phyloP scores from a whole-genome alignment of 2,113 vertebrate species.

The Brachionichthys hirsutus region DNA sequence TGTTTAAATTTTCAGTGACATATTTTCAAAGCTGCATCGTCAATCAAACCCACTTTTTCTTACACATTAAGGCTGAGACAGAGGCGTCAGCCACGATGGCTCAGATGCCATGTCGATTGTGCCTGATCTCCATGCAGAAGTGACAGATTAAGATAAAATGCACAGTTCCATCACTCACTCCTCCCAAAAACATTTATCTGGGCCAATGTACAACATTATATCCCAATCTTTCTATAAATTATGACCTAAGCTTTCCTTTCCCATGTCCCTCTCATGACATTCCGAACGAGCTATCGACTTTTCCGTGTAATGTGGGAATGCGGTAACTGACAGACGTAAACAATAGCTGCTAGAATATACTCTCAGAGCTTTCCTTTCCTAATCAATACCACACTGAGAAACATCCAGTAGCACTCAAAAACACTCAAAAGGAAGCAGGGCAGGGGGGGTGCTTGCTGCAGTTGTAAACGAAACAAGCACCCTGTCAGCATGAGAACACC shows the following conservation, averaged over 20 bases:
- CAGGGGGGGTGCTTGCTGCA: slow-evolving; percentile 21
- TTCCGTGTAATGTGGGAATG: not conserved
- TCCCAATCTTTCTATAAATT: slow-evolving; percentile 25
- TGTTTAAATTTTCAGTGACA: too few relatives aligned
- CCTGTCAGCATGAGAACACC: slow-evolving; percentile 43
- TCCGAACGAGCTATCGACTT: slow-evolving; percentile 13
- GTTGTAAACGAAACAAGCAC: slow-evolving; percentile 29
- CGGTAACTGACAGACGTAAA: not conserved
- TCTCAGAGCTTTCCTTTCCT: slow-evolving; percentile 26
- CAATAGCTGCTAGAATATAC: not conserved
- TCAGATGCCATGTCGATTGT: slow-evolving; percentile 18
- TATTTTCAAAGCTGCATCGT: too few relatives aligned
- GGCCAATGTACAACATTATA: slow-evolving; percentile 45
- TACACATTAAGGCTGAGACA: too few relatives aligned
- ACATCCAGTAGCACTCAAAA: slow-evolving; percentile 45
- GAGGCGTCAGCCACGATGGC: too few relatives aligned
- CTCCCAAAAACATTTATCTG: slow-evolving; percentile 44
- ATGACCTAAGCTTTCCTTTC: not conserved
- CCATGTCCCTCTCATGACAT: too few relatives aligned
- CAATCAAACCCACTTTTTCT: too few relatives aligned
- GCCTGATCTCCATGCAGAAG: slow-evolving; percentile 6
- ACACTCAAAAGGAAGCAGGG: slow-evolving; percentile 55
- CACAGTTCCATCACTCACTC: not conserved
- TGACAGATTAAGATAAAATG: too few relatives aligned
- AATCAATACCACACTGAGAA: slow-evolving; percentile 59